These are phyloP conservation scores for Phoebastria nigripes DNA, from an alignment of 2,797 vertebrate species.

Conservation along the genomic window DNA sequence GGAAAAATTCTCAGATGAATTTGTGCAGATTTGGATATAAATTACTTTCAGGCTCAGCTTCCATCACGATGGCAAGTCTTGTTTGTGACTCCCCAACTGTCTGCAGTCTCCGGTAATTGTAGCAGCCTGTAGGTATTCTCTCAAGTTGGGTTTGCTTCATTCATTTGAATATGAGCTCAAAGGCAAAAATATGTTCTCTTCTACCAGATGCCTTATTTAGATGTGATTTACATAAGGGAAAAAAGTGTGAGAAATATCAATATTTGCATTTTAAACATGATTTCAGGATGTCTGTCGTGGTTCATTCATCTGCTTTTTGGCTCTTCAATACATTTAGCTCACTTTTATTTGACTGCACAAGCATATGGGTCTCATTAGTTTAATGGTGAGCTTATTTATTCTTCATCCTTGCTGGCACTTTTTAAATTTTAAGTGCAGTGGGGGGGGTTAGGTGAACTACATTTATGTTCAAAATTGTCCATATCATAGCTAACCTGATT, in stretches of 20 bases:
- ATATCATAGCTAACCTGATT: background rate
- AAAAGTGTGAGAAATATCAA: conserved; percentile 25
- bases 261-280: conserved; percentile 44
- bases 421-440: background rate
- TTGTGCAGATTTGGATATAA: conserved; percentile 26
- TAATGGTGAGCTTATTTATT: background rate
- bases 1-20: background rate
- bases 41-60: conserved; percentile 26
- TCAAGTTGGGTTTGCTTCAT: background rate
- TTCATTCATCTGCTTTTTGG: conserved; percentile 37
- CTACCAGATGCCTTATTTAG: conserved; percentile 5
- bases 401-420: conserved; percentile 6
- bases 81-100: background rate
- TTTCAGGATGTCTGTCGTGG: background rate
- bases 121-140: background rate
- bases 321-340: background rate
- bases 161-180: conserved; percentile 4
- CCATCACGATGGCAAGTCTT: background rate
- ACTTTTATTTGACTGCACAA: background rate
- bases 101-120: background rate
- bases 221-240: conserved; percentile 15
- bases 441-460: background rate
- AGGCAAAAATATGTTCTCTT: conserved; percentile 29
- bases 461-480: background rate
- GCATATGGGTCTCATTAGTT: conserved; percentile 49